phyloP scores from a whole-genome alignment of 2,888 invertebrate genomes.

The Leucoptera coffeella region DNA sequence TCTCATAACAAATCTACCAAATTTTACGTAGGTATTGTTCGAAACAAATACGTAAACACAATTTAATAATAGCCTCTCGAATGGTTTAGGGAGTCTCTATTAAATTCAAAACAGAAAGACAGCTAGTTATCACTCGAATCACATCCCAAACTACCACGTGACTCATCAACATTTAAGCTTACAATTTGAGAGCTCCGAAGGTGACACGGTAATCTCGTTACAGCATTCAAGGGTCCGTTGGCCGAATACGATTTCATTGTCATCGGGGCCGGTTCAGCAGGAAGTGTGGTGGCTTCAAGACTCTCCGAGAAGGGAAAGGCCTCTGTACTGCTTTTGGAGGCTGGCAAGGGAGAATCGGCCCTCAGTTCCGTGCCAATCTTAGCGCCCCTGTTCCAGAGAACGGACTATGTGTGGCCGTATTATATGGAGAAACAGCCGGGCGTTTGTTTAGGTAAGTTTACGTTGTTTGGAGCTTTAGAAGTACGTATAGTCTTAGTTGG shows the following conservation, averaged over 20 bases:
- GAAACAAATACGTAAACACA: too few relatives aligned
- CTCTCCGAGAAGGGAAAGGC: conserved; percentile 35
- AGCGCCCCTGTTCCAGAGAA: conserved; percentile 31
- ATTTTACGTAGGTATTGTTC: too few relatives aligned
- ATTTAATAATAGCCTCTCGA: too few relatives aligned
- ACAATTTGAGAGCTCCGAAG: conserved; percentile 1
- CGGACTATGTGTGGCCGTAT: conserved; percentile 42
- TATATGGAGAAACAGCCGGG: conserved; percentile 48
- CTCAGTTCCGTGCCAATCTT: conserved; percentile 34
- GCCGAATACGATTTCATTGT: conserved; percentile 40
- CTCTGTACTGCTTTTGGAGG: conserved; percentile 41
- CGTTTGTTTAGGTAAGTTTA: conserved; percentile 36
- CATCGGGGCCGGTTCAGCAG: conserved; percentile 51
- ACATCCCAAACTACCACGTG: too few relatives aligned
- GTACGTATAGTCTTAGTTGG: too few relatives aligned
- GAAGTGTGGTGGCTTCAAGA: conserved; percentile 42
- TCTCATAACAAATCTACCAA: too few relatives aligned
- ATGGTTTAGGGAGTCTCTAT: too few relatives aligned
- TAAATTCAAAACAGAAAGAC: too few relatives aligned
- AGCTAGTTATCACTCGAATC: too few relatives aligned
- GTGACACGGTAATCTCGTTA: conserved; percentile 6
- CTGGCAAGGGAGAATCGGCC: conserved; percentile 35
- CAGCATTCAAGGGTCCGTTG: conserved; percentile 29
- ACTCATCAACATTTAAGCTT: too few relatives aligned
- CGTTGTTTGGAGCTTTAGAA: too few relatives aligned